Percentiles rank a stretch among this genome's conserved stretches.
Conservation (phyloP, 2,797 vertebrate species). For the Sebastes matsubarae region DNA sequence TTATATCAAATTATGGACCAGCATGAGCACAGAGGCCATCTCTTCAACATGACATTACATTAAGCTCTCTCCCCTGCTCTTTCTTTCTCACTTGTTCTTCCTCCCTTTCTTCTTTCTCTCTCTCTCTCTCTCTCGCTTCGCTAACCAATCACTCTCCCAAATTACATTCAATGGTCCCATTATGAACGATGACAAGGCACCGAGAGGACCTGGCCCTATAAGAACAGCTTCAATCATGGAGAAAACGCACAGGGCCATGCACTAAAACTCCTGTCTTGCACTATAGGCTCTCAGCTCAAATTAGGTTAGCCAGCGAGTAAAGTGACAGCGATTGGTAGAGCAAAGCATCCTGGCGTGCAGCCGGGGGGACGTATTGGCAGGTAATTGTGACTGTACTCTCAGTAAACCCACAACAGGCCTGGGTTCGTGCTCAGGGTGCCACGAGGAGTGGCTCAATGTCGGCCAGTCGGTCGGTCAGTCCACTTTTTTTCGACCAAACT, state of each 20-base stretch:
- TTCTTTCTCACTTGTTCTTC: background rate
- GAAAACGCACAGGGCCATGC: conserved; percentile 8
- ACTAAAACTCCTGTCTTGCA: background rate
- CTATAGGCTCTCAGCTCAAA: conserved; percentile 35
- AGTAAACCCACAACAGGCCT: background rate
- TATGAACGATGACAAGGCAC: conserved; percentile 47
- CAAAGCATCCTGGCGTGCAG: conserved; percentile 4
- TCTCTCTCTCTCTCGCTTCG: background rate
- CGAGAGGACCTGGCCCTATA: background rate
- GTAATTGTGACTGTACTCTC: background rate
- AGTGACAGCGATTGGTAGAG: conserved; percentile 42
- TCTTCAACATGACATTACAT: conserved; percentile 40
- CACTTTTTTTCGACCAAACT: background rate
- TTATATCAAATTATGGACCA: conserved; percentile 47
- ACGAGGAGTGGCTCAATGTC: background rate
- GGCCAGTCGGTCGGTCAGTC: background rate
- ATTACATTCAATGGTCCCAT: conserved; percentile 42
- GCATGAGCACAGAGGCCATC: conserved; percentile 2
- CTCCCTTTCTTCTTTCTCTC: background rate
- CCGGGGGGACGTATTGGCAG: background rate
- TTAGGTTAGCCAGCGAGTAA: conserved; percentile 44
- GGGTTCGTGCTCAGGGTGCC: background rate
- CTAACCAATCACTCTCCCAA: conserved; percentile 43
- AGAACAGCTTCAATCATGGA: conserved; percentile 14
- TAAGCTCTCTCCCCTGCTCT: background rate